Conservation (phyloP, 1,140 invertebrate genomes). For the Caerostris extrusa region DNA sequence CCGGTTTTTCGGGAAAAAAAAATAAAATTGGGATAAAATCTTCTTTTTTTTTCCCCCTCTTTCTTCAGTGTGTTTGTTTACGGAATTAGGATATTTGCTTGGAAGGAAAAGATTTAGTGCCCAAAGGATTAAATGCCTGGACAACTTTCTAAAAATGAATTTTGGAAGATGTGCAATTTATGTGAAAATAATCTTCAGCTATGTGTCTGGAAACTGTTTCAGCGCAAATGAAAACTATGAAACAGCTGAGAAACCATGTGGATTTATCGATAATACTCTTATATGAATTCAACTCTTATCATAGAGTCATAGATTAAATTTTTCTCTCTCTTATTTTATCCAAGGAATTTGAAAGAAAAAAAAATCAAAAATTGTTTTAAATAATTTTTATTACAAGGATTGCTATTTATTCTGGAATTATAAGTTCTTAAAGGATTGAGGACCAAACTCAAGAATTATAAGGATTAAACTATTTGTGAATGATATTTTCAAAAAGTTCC, state of each 20-base stretch:
- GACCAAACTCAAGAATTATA: too few relatives aligned
- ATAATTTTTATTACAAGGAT: too few relatives aligned
- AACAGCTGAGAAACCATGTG: neutral
- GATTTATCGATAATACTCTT: neutral
- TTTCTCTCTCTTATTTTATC: too few relatives aligned
- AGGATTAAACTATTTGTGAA: too few relatives aligned
- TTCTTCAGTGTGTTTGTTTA: conserved; percentile 59
- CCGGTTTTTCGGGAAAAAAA: conserved; percentile 28
- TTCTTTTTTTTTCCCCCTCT: conserved; percentile 29
- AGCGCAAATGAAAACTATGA: neutral
- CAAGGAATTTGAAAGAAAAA: too few relatives aligned
- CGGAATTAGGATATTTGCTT: conserved; percentile 64
- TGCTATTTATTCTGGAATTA: too few relatives aligned
- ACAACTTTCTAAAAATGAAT: neutral
- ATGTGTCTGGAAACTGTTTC: neutral
- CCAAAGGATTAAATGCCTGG: conserved; percentile 28
- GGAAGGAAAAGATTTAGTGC: conserved; percentile 5
- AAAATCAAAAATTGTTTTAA: too few relatives aligned
- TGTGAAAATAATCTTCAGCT: neutral
- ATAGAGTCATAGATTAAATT: too few relatives aligned
- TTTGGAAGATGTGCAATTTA: neutral
- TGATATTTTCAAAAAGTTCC: too few relatives aligned
- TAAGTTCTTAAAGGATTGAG: too few relatives aligned
- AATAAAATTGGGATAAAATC: conserved; percentile 52
- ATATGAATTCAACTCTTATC: neutral